These are phyloP conservation scores for Odiellus spinosus DNA, from an alignment of 2,888 invertebrate genomes.

Conservation along the genomic window DNA sequence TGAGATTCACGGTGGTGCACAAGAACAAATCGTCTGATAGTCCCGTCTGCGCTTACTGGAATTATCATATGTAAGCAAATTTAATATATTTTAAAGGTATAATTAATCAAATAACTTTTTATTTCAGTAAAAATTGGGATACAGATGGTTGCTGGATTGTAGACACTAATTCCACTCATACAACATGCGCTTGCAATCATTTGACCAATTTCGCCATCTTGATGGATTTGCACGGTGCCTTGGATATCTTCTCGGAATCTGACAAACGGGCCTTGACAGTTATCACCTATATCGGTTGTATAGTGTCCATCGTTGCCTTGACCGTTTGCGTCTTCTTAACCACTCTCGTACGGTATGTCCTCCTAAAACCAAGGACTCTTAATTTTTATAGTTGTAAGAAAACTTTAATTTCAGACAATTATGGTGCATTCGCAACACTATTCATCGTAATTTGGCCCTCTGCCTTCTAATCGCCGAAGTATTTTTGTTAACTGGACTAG, in stretches of 20 bases:
- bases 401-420: too few species aligned
- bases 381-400: too few species aligned
- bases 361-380: neutral
- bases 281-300: constrained; percentile 10
- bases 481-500: constrained; percentile 76
- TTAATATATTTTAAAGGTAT: neutral
- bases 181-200: constrained; percentile 72
- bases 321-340: constrained; percentile 8
- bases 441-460: constrained; percentile 88
- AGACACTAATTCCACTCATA: constrained; percentile 62
- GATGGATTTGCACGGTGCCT: constrained; percentile 55
- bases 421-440: constrained; percentile 37
- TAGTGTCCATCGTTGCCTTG: constrained; percentile 9
- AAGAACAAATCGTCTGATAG: constrained; percentile 4
- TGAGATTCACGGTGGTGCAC: constrained; percentile 8
- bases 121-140: constrained; percentile 56
- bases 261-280: constrained; percentile 6
- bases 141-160: constrained; percentile 71
- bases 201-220: constrained; percentile 81
- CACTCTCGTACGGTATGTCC: constrained; percentile 3
- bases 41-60: constrained; percentile 11
- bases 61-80: constrained; percentile 4
- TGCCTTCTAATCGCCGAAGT: constrained; percentile 80
- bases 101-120: neutral
- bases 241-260: constrained; percentile 1